A percentile compares a stretch with the other conserved stretches of the same genome.
Evolutionary conservation across 1,140 invertebrate species (phyloP).

Genomic region (Drosophila pachea): DNA sequence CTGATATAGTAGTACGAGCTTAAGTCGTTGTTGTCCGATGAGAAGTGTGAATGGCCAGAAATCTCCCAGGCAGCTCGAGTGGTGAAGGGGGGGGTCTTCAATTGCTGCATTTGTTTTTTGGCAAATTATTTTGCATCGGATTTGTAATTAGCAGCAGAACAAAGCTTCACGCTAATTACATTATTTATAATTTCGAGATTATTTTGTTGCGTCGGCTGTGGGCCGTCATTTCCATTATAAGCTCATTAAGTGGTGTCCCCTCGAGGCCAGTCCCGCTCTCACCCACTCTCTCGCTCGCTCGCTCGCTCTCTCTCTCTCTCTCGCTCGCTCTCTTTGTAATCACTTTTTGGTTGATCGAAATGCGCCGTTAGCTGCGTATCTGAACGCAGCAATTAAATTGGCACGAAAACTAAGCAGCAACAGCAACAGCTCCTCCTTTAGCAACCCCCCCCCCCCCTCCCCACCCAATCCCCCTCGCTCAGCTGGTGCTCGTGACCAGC

Average conservation of each 20-base stretch:
- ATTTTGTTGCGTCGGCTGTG: conserved; percentile 9
- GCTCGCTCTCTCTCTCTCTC: background rate
- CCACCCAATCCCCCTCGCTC: too few relatives aligned
- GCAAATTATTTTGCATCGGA: conserved; percentile 6
- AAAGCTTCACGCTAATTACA: conserved; percentile 20
- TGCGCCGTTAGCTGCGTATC: conserved; percentile 34
- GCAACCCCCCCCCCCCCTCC: too few relatives aligned
- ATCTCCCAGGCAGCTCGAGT: too few relatives aligned
- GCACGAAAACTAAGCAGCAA: conserved; percentile 26
- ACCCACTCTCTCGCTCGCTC: background rate
- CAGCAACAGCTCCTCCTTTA: background rate
- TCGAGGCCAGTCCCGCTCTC: conserved; percentile 11
- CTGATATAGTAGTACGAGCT: background rate
- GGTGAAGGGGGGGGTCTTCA: too few relatives aligned
- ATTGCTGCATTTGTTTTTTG: too few relatives aligned
- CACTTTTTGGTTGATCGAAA: conserved; percentile 63
- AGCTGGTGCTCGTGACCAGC: too few relatives aligned
- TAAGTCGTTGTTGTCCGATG: background rate
- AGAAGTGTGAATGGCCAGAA: too few relatives aligned
- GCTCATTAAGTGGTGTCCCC: conserved; percentile 53
- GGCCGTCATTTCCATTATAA: conserved; percentile 58
- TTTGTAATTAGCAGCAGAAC: conserved; percentile 15
- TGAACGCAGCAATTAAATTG: conserved; percentile 58
- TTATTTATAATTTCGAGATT: conserved; percentile 20
- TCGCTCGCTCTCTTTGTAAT: conserved; percentile 32